phyloP scores from a whole-genome alignment of 2,113 vertebrate species.

The Corynorhinus townsendii region DNA sequence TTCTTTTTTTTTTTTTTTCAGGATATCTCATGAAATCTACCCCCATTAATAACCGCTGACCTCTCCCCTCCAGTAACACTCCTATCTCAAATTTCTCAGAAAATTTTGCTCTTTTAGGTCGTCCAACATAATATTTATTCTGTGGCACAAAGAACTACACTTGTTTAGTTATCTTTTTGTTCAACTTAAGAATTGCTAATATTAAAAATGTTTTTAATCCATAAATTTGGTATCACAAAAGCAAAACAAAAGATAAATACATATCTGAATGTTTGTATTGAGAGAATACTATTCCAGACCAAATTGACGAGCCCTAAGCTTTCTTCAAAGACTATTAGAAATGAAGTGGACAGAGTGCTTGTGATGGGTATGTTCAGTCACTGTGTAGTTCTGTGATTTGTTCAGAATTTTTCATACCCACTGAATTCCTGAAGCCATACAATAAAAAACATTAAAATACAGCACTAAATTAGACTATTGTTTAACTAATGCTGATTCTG shows the following conservation, averaged over 20 bases:
- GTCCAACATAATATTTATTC: not conserved
- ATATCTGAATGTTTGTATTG: not conserved
- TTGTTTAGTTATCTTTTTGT: not conserved
- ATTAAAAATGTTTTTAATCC: not conserved
- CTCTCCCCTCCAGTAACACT: not conserved
- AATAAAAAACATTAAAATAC: not conserved
- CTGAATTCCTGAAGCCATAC: not conserved
- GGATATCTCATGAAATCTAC: no score
- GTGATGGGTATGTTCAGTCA: not conserved
- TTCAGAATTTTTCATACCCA: not conserved
- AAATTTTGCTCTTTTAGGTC: not conserved
- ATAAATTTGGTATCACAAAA: not conserved
- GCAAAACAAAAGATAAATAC: not conserved
- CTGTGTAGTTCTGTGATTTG: not conserved
- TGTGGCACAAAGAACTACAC: not conserved
- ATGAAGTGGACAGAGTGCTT: not conserved
- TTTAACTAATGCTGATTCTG: not conserved
- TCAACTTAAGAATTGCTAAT: not conserved
- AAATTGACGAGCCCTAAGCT: not conserved
- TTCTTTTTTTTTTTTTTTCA: no score
- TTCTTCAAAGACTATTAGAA: not conserved
- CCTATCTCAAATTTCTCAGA: not conserved
- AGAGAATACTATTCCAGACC: not conserved
- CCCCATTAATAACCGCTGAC: no score
- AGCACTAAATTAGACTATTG: not conserved